Base-by-base conservation (phyloP, 2,113 vertebrate genomes). In the Piliocolobus tephrosceles region DNA sequence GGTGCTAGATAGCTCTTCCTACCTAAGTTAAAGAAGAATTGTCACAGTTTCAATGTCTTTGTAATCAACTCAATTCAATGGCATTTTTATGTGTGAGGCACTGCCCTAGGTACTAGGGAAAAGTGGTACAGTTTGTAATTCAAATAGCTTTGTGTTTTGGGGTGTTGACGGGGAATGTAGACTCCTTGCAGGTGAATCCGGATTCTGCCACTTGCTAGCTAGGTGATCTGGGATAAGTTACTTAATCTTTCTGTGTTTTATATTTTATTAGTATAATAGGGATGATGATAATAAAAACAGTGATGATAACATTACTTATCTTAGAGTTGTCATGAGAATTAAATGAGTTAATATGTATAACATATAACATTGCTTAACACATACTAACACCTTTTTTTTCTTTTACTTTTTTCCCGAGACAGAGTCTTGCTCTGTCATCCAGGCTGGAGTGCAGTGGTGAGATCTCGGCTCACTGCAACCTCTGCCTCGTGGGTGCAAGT, bases 201-300 rank as follows among this genome's bases (percentile, higher is more conserved):
- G 30, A 27, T 70, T 64, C 43, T 61, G 13, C 18, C 18, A 25
- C 14, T 73, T 88, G 45, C 30, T 32, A 75, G 6, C 8, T 40
- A 6, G 40, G 27, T 86, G 50, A 86, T 30, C 20, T 30, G 3
- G 27, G 52, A 40, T 12, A 76, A 84, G 68, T 73, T 68, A 55
- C 72, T 64, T 81, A 23, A 43, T 75, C 5, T 12, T 64, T 66
- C 22, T 55, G 18, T 32, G 40, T 3, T 78, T 91, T 32, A 92
- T 47, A 91, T 40, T 88, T 94, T 22, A 23, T 91, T 70, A 73
- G 43, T 6, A 6, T 55, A 38, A 50, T 25, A 76, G 12, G 22
- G 35, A 64, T 50, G 25, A 72, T 86, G 58, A 32, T 75, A 90
- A 66, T 82, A n/a, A 66, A 75, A 92, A 85, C 40, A 16, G 61